Evolutionary conservation across 1,140 invertebrate genomes (phyloP), one percentile per base, ranked within the genome.

Genomic region (Nautilus pompilius): DNA sequence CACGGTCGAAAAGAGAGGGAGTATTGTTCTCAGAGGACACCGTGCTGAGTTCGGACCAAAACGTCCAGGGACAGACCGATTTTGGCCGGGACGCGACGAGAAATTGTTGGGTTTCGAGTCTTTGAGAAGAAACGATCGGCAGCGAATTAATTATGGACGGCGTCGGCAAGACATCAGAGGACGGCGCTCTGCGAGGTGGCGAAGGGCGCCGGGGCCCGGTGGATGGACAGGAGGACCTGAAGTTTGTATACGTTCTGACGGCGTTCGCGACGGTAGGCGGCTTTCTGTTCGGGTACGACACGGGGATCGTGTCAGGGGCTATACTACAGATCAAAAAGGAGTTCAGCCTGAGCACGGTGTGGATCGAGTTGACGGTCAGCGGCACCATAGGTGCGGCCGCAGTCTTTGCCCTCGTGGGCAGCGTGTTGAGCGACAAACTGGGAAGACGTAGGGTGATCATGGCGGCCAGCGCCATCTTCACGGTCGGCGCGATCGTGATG

Each of bases 221-320:
- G n/a, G n/a, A n/a, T n/a, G 26, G 26, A 20, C 17, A 28, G 13
- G 30, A 17, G 36, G 17, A 60, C 20, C 36, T 58, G 5, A n/a
- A 5, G 24, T 80, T 76, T 65, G 72, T 82, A 0, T 73, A 76
- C 46, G 61, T 77, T 28, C 48, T 81, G 41, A 76, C 79, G 30
- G 68, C 71, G 36, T 78, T 80, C 45, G 76, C 79, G 0, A 77
- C 78, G 0, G 71, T 89, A 33, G 88, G 88, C 8, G 87, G 88
- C 5, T 86, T 89, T 59, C 77, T 89, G 4, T 88, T 89, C 71
- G 88, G 88, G n/a, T 89, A 89, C 77, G 88, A 89, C 67, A 89
- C 88, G 0, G 88, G 88, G 3, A 87, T 89, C 32, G 84, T 88
- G 4, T 88, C 87, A 0, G 86, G 87, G 4, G 86, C 88, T 13